Conservation (phyloP, 2,888 invertebrate genomes). For the Dasysyrphus albostriatus region DNA sequence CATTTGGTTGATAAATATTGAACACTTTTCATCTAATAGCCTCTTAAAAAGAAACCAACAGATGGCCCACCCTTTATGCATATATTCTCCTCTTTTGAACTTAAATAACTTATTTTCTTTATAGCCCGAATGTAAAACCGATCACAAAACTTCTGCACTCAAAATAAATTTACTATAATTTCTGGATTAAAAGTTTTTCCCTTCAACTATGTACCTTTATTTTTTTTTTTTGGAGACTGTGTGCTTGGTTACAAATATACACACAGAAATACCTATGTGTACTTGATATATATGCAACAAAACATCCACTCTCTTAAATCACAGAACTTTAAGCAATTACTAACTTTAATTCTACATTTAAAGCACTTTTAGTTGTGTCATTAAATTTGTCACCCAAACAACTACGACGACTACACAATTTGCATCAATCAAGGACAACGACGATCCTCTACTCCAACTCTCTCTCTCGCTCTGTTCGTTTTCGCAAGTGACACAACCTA, state of each 20-base stretch:
- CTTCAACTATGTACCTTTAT: not conserved
- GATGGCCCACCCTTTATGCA: too few species aligned
- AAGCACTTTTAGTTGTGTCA: slow-evolving; percentile 73
- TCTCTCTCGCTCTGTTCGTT: slow-evolving; percentile 22
- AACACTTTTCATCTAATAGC: too few species aligned
- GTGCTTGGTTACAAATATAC: not conserved
- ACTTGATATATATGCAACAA: slow-evolving; percentile 27
- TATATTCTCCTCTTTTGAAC: not conserved
- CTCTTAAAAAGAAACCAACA: too few species aligned
- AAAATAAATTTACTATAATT: slow-evolving; percentile 42
- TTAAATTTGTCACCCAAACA: slow-evolving; percentile 67
- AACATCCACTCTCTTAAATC: slow-evolving; percentile 50
- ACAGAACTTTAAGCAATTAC: slow-evolving; percentile 70
- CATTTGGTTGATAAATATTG: too few species aligned
- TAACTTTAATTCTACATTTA: slow-evolving; percentile 71
- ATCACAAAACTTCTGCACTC: slow-evolving; percentile 30
- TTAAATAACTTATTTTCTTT: not conserved
- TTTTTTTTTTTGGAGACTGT: too few species aligned
- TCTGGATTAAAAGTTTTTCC: slow-evolving; percentile 38
- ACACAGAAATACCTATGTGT: slow-evolving; percentile 8
- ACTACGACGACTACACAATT: slow-evolving; percentile 51
- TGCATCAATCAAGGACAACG: slow-evolving; percentile 68
- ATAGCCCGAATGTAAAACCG: not conserved
- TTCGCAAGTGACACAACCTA: slow-evolving; percentile 50
- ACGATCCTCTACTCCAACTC: too few species aligned